Evolutionary conservation across 2,888 invertebrate genomes (phyloP).

Genomic region (Ischnura elegans): DNA sequence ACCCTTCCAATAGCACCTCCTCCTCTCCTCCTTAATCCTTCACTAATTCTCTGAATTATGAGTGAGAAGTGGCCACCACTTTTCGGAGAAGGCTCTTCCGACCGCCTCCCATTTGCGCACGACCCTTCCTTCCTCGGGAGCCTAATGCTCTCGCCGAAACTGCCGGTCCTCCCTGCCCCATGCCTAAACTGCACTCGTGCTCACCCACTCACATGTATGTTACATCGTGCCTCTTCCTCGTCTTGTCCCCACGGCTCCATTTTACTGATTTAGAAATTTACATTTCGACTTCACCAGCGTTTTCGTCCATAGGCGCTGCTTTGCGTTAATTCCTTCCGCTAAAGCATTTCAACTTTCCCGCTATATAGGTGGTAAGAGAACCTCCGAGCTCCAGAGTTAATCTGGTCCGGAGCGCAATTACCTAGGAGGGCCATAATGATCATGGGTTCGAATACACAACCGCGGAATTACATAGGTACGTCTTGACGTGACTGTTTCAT

Average conservation of each 20-base stretch:
- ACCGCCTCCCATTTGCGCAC: slow-evolving; percentile 12
- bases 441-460: not conserved
- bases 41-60: slow-evolving; percentile 59
- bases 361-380: not conserved
- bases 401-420: not conserved
- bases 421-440: not conserved
- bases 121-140: not conserved
- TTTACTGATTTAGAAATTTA: slow-evolving; percentile 8
- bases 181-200: not conserved
- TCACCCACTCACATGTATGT: not conserved
- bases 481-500: not conserved
- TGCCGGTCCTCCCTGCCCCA: not conserved
- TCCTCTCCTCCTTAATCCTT: not conserved
- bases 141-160: not conserved
- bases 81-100: not conserved
- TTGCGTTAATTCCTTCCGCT: not conserved
- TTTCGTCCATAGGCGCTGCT: not conserved
- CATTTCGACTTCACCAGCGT: not conserved
- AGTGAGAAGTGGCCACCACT: slow-evolving; percentile 54
- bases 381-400: not conserved
- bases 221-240: not conserved
- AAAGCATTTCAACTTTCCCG: not conserved
- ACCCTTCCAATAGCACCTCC: not conserved
- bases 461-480: not conserved
- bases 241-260: not conserved